Conservation (phyloP, 2,888 invertebrate genomes). For the Alloscopus bannaensis region DNA sequence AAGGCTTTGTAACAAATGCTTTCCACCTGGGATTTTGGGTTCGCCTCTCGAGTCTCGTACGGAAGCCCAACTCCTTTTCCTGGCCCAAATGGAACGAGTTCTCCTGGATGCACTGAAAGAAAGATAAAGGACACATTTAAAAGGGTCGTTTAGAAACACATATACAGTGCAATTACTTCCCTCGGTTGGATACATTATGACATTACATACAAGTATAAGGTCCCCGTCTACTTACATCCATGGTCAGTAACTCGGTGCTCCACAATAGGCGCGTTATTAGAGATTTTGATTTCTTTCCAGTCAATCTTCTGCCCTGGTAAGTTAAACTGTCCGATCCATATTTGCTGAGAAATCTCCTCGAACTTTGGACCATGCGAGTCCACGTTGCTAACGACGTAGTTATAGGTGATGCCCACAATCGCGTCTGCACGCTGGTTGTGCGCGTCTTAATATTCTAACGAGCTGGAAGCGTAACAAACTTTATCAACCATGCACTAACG, state of each 20-base stretch:
- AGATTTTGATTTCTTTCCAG: constrained; percentile 35
- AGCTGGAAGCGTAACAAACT: constrained; percentile 32
- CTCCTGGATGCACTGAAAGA: constrained; percentile 16
- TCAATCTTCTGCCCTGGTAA: constrained; percentile 31
- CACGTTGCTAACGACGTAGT: constrained; percentile 36
- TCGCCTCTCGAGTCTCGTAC: constrained; percentile 18
- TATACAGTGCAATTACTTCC: background rate
- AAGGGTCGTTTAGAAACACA: background rate
- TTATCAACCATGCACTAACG: background rate
- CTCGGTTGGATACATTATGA: background rate
- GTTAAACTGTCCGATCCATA: constrained; percentile 58
- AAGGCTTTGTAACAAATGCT: constrained; percentile 47
- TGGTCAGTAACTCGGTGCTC: background rate
- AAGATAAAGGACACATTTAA: background rate
- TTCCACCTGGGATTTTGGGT: constrained; percentile 45
- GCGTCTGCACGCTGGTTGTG: constrained; percentile 41
- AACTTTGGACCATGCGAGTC: background rate
- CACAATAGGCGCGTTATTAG: no score
- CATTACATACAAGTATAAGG: background rate
- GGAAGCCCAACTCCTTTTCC: constrained; percentile 33
- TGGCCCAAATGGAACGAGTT: constrained; percentile 7
- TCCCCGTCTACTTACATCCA: background rate
- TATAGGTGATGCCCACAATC: constrained; percentile 66
- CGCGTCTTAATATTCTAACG: constrained; percentile 50
- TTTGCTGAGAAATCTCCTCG: constrained; percentile 39